Evolutionary conservation across 2,113 vertebrate species (phyloP), one percentile per base, ranked within the genome.

Genomic region (Cebus imitator): DNA sequence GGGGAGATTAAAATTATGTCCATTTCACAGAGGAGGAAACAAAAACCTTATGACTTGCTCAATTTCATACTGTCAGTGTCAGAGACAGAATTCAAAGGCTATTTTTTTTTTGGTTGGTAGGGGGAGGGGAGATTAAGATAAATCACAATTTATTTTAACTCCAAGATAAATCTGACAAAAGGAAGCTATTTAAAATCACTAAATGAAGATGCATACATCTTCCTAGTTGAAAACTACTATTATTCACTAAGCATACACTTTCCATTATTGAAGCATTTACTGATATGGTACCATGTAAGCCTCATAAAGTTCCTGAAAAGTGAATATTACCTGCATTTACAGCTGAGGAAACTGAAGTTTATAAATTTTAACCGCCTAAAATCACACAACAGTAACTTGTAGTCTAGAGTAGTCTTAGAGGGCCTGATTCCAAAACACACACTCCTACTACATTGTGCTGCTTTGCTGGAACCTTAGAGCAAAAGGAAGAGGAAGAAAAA

Each of bases 101-200:
- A 21, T 21, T 7, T 83, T 57, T 30, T 45, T 30, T 13, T 66
- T 14, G 32, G 2, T 8, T 14, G 18, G 18, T 9, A 11, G 8
- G 14, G 14, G 27, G 13, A 35, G 23, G 16, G 16, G 30, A 4
- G 14, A 17, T 68, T 52, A 92, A 91, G 55, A 91, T 35, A 80
- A 90, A 82, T 66, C 57, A 73, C 80, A 93, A 79, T n/a, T 82
- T 8, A 82, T 86, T 96, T 88, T 37, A 18, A 61, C 27, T 57
- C 55, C 16, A 91, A 87, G 40, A 83, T 89, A 79, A 93, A 83
- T 95, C 85, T 75, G n/a, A 88, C 45, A 68, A 87, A 52, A 94
- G 8, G 1, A 78, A 91, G 32, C 35, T 73, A 83, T 61, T 90
- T 78, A 81, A 79, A 76, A 23, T 73, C 61, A 91, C 20, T 45